Evolutionary conservation across 1,140 invertebrate species (phyloP).

Genomic region (Drosophila sproati): DNA sequence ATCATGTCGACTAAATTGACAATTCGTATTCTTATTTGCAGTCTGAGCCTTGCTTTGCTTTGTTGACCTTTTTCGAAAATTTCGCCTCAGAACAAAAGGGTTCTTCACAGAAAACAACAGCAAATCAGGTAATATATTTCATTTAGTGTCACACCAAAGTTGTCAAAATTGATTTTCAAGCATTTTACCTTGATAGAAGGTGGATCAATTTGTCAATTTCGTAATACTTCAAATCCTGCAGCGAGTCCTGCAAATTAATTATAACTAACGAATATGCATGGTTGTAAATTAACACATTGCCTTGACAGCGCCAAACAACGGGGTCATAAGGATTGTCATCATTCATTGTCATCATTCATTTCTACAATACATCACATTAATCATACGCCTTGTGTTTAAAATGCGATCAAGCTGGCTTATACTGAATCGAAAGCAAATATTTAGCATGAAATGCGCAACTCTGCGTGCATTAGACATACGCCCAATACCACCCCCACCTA

Average conservation of each 20-base stretch:
- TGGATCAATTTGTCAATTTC: slow-evolving; percentile 6
- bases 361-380: slow-evolving; percentile 45
- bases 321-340: slow-evolving; percentile 21
- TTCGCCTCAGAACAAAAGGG: slow-evolving; percentile 52
- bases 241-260: slow-evolving; percentile 2
- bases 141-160: neutral
- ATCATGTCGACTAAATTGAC: slow-evolving; percentile 65
- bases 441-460: neutral
- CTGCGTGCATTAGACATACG: neutral
- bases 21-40: slow-evolving; percentile 69
- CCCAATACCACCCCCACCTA: neutral
- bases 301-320: slow-evolving; percentile 4
- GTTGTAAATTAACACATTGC: slow-evolving; percentile 39
- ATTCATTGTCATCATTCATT: slow-evolving; percentile 2
- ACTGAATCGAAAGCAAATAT: slow-evolving; percentile 64
- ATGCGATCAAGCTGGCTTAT: slow-evolving; percentile 47
- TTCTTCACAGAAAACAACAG: slow-evolving; percentile 13
- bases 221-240: neutral
- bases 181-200: slow-evolving; percentile 9
- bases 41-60: slow-evolving; percentile 46
- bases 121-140: slow-evolving; percentile 1
- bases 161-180: slow-evolving; percentile 26
- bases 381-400: slow-evolving; percentile 62
- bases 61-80: slow-evolving; percentile 53
- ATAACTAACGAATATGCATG: slow-evolving; percentile 25